Base-by-base conservation (phyloP, 1,140 invertebrate species). In the Heliothis virescens region DNA sequence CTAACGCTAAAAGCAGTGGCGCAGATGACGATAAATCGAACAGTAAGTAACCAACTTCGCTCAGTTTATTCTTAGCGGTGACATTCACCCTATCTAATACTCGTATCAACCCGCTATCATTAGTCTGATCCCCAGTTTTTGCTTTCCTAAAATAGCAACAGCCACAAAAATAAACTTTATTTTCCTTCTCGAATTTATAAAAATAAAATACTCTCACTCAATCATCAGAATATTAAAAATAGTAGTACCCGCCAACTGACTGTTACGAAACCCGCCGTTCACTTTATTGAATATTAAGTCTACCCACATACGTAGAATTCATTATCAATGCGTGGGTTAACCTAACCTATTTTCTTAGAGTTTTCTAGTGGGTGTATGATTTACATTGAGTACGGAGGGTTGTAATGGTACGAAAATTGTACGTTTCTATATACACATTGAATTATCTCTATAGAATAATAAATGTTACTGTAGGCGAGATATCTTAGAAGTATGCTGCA, bases 1-100 rank as follows among this genome's bases (percentile, higher is more conserved):
- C 84, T 4, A 80, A 82, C 53, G 86, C 50, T 83, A 84, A 87
- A 73, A 87, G 85, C 55, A 71, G 16, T 48, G 83, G 76, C 63
- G 62, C 72, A 60, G 80, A 84, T 60, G 79, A 80, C 81, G 81
- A 89, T 81, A 79, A 81, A 80, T 87, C 84, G 74, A 82, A 85
- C 77, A 80, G 87, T 89, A 82, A 86, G 86, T 86, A 75, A 82
- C 79, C 67, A 81, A 82, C 34, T 67, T 74, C 57, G 62, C 57
- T 78, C 67, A 69, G 34, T 65, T 76, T 76, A 53, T 76, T 76
- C 48, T 76, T 65, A 65, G 71, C 47, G 47, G 0, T 50, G 71
- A 73, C 34, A 34, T 29, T 5, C 34, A 4, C 69, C 52, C 52
- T 4, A 2, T 18, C 18, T 55, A 50, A 29, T 26, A 13, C 41